Base-by-base conservation (phyloP, 2,113 vertebrate species). In the Tragelaphus scriptus region DNA sequence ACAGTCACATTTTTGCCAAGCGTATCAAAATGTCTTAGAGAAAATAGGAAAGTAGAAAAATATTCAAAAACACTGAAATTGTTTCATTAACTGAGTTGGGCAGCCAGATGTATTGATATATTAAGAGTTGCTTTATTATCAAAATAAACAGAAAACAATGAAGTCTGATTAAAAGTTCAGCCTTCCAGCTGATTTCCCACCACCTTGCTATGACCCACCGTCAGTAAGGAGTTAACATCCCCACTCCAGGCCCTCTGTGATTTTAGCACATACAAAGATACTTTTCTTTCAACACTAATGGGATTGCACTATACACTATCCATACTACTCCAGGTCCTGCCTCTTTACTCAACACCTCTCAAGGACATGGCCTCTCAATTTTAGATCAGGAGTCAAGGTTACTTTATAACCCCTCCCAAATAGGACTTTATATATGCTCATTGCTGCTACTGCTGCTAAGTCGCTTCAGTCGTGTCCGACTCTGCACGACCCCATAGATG, bases 371-470 rank as follows among this genome's bases (percentile, higher is more conserved):
- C 55, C 63, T 88, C 49, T 59, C 23, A 47, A 63, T 61, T 96
- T 94, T 55, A 95, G 71, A 95, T 96, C 28, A 92, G 32, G n/a
- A 92, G 56, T 89, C 79, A 84, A 89, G 59, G 55, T 75, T 82
- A 95, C 53, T 44, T 71, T 36, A 85, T 1, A 80, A 2, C 10
- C 25, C 19, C 81, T 89, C 53, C 68, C 25, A 68, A 80, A 65
- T 1, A 80, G 63, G 75, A 49, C 58, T 32, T 96, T 44, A 95
- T 5, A 61, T 21, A 68, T 13, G 25, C 17, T 40, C 32, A 81
- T 82, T 89, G 44, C 44, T 44, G 44, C 44, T 44, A 44, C 44
- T 44, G 44, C 44, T 44, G 44, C 44, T 44, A 44, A 44, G 44
- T 44, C 44, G 6, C 44, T 44, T 44, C 44, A 44, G 44, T 44